A percentile compares a stretch with the other conserved stretches of the same genome.
Conservation (phyloP, 2,113 vertebrate genomes). For the Piaya cayana region DNA sequence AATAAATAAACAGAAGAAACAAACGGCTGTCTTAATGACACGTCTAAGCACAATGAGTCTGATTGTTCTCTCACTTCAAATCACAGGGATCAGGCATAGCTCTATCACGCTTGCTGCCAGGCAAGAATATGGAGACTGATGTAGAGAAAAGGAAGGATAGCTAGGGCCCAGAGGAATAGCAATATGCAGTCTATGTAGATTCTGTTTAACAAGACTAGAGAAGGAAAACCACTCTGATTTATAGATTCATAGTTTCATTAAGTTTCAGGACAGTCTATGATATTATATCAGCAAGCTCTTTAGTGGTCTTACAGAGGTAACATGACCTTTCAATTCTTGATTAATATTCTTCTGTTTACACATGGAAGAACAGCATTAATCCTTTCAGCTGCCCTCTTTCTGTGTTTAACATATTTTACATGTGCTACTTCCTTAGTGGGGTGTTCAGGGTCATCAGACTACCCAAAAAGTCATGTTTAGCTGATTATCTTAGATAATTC, state of each 20-base stretch:
- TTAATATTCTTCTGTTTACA: slow-evolving; percentile 45
- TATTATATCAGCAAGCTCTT: background rate
- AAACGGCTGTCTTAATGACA: background rate
- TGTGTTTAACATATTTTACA: background rate
- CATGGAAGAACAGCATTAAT: background rate
- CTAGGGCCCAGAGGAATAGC: background rate
- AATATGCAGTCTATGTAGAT: background rate
- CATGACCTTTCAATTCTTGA: slow-evolving; percentile 22
- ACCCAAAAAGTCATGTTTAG: background rate
- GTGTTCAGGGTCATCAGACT: background rate
- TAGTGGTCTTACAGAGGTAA: background rate
- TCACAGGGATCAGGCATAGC: background rate
- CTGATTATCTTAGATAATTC: background rate
- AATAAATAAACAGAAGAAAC: background rate
- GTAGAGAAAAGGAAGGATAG: background rate
- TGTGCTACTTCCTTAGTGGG: background rate
- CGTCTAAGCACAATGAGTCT: background rate
- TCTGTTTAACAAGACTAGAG: background rate
- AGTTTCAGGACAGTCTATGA: background rate
- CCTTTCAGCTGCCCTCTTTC: background rate
- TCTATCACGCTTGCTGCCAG: background rate
- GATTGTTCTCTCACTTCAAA: background rate
- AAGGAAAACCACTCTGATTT: slow-evolving; percentile 7
- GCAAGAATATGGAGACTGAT: background rate
- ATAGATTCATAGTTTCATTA: background rate